These are phyloP conservation scores for Myotis vivesi DNA, from an alignment of 2,797 vertebrate genomes.

Conservation along the genomic window DNA sequence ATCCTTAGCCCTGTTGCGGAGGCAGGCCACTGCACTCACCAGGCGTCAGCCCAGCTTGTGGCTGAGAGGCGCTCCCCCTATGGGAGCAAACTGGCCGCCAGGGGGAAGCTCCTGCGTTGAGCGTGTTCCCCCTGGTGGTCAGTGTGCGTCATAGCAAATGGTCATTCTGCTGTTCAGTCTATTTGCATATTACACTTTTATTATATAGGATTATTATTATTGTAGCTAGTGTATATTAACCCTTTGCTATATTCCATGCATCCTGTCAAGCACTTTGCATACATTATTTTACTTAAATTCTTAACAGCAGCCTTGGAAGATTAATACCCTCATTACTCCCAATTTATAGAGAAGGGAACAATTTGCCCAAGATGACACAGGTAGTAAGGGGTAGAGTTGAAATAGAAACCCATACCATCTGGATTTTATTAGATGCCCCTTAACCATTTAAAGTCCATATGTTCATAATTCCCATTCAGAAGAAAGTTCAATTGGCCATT, in stretches of 20 bases:
- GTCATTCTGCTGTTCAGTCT: too few relatives aligned
- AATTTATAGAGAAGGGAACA: constrained; percentile 4
- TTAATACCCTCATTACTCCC: neutral
- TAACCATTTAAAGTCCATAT: neutral
- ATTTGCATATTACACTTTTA: too few relatives aligned
- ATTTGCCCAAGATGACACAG: neutral
- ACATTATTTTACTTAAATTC: constrained; percentile 26
- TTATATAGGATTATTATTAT: neutral
- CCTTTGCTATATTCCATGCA: neutral
- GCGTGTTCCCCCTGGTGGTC: too few relatives aligned
- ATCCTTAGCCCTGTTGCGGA: too few relatives aligned
- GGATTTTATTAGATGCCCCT: neutral
- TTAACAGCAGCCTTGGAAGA: neutral
- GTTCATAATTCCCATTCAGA: neutral
- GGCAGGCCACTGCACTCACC: too few relatives aligned
- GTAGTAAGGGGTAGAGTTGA: neutral
- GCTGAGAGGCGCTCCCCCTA: too few relatives aligned
- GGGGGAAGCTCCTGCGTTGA: too few relatives aligned
- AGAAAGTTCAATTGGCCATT: neutral
- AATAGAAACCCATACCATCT: neutral
- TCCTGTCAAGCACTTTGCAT: neutral
- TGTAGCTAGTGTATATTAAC: neutral
- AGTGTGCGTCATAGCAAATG: too few relatives aligned
- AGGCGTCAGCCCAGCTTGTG: too few relatives aligned
- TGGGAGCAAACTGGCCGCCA: too few relatives aligned